phyloP scores from a whole-genome alignment of 2,113 vertebrate genomes.

The Tricholaema leucomelas region DNA sequence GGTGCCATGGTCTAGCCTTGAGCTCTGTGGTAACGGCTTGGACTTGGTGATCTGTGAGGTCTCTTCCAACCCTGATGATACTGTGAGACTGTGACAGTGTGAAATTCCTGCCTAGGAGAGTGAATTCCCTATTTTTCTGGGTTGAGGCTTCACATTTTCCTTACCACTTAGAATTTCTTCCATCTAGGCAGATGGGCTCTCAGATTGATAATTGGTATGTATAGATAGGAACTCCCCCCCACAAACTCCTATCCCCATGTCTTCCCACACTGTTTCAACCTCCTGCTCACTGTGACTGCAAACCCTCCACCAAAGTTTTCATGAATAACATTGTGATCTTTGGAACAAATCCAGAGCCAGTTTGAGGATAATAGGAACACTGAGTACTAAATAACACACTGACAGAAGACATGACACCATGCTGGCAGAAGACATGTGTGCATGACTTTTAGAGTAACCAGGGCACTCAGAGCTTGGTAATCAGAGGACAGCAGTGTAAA shows the following conservation, averaged over 20 bases:
- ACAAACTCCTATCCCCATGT: background rate
- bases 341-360: constrained; percentile 59
- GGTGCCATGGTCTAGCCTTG: too few relatives aligned
- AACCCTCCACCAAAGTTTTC: constrained; percentile 30
- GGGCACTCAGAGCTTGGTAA: background rate
- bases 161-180: background rate
- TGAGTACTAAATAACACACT: constrained; percentile 62
- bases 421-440: constrained; percentile 65
- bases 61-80: too few relatives aligned
- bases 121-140: background rate
- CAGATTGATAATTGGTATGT: background rate
- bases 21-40: too few relatives aligned
- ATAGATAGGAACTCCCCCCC: background rate
- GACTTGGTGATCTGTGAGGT: too few relatives aligned
- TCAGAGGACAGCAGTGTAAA: background rate
- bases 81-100: too few relatives aligned
- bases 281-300: background rate
- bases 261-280: background rate
- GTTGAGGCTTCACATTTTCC: background rate
- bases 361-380: constrained; percentile 67
- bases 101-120: background rate
- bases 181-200: background rate
- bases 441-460: constrained; percentile 57
- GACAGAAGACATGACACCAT: constrained; percentile 66
- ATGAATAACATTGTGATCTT: constrained; percentile 15